phyloP scores from a whole-genome alignment of 2,113 vertebrate genomes.

The Tupaia tana region DNA sequence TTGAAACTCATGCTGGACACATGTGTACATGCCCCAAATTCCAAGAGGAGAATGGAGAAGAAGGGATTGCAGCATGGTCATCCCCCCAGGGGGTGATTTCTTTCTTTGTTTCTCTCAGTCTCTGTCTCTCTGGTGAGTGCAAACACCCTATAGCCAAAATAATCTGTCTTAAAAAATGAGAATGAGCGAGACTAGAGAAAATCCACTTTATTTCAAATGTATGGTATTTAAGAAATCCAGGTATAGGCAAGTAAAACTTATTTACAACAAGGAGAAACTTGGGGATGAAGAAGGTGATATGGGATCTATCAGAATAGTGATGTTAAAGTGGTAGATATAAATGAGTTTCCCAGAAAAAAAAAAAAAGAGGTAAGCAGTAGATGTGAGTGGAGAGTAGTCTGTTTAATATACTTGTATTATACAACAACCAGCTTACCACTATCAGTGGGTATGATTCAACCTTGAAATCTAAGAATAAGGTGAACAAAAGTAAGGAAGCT shows the following conservation, averaged over 20 bases:
- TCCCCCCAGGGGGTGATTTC: too few relatives aligned
- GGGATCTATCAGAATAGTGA: neutral
- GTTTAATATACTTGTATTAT: neutral
- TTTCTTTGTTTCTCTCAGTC: too few relatives aligned
- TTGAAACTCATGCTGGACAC: too few relatives aligned
- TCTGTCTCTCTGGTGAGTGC: too few relatives aligned
- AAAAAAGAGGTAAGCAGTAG: neutral
- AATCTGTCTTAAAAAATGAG: neutral
- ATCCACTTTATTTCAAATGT: neutral
- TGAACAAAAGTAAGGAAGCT: neutral
- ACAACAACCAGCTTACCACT: neutral
- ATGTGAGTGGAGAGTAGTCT: neutral
- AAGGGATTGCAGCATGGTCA: too few relatives aligned
- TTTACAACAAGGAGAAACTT: neutral
- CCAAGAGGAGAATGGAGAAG: too few relatives aligned
- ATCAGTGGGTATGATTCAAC: neutral
- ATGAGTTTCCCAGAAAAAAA: neutral
- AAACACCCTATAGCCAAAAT: too few relatives aligned
- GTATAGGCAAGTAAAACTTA: neutral
- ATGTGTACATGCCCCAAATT: too few relatives aligned
- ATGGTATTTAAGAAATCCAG: neutral
- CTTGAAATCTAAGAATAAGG: conserved; percentile 30
- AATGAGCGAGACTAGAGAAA: neutral
- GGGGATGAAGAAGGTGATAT: neutral
- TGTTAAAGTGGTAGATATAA: neutral